Evolutionary conservation across 1,140 invertebrate species (phyloP).

Genomic region (Drosophila oshimai): DNA sequence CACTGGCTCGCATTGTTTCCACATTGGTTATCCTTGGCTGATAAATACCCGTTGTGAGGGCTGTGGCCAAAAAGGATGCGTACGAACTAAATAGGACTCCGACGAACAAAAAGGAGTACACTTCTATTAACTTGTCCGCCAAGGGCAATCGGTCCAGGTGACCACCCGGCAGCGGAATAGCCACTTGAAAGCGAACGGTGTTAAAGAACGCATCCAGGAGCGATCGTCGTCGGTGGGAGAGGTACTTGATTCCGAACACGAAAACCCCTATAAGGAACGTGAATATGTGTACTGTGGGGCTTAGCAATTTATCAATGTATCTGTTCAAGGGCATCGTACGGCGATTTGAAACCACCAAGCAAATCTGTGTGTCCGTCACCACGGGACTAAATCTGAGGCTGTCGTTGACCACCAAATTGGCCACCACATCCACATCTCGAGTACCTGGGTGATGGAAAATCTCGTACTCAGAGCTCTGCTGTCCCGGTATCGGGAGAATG

Average conservation of each 20-base stretch:
- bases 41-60: background rate
- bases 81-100: background rate
- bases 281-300: too few species aligned
- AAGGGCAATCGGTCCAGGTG: background rate
- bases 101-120: background rate
- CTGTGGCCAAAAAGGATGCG: background rate
- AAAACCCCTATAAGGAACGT: fast-evolving
- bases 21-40: slow-evolving; percentile 3
- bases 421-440: background rate
- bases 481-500: background rate
- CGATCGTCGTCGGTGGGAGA: background rate
- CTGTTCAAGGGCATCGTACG: background rate
- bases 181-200: background rate
- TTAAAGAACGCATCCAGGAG: background rate
- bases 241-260: background rate
- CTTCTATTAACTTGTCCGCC: slow-evolving; percentile 5
- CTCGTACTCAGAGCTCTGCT: background rate
- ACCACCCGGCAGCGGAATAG: background rate
- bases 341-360: background rate
- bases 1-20: slow-evolving; percentile 2
- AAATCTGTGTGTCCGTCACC: background rate
- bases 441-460: background rate
- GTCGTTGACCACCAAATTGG: slow-evolving; percentile 4
- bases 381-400: background rate
- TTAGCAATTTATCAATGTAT: background rate